Evolutionary conservation across 2,113 vertebrate species (phyloP).

Genomic region (Mirounga angustirostris): DNA sequence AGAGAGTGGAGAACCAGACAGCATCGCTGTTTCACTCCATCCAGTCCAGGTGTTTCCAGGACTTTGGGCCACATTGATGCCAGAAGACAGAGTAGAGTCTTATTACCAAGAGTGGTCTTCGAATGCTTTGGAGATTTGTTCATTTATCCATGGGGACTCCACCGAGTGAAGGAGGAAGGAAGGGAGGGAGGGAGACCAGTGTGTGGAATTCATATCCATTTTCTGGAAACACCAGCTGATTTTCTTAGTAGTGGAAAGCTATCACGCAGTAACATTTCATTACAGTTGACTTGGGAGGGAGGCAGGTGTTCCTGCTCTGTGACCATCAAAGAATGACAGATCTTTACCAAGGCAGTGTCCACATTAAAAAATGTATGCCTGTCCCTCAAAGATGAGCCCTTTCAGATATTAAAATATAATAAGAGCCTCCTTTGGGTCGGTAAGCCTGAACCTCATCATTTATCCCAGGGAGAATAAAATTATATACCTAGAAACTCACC

Average conservation of each 20-base stretch:
- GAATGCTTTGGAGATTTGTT: not conserved
- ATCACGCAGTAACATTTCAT: not conserved
- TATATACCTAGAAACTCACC: not conserved
- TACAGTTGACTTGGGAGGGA: constrained; percentile 12
- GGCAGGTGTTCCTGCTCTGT: not conserved
- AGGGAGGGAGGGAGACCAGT: not conserved
- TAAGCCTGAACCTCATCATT: constrained; percentile 7
- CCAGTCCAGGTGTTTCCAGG: not conserved
- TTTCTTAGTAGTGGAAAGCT: constrained; percentile 42
- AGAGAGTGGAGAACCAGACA: not conserved
- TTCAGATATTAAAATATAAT: not conserved
- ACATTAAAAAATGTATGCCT: not conserved
- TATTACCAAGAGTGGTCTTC: not conserved
- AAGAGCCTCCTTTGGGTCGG: not conserved
- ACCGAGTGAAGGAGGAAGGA: not conserved
- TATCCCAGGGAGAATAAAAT: not conserved
- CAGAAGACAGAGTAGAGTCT: not conserved
- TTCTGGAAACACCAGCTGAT: constrained; percentile 36
- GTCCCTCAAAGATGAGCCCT: not conserved
- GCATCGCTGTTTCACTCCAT: not conserved
- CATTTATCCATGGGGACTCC: not conserved
- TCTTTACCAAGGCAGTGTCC: constrained; percentile 35
- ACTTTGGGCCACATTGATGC: not conserved
- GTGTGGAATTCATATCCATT: not conserved
- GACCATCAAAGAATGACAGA: constrained; percentile 3